Base-by-base conservation (phyloP, 2,888 invertebrate genomes). In the Calameuta pallipes region DNA sequence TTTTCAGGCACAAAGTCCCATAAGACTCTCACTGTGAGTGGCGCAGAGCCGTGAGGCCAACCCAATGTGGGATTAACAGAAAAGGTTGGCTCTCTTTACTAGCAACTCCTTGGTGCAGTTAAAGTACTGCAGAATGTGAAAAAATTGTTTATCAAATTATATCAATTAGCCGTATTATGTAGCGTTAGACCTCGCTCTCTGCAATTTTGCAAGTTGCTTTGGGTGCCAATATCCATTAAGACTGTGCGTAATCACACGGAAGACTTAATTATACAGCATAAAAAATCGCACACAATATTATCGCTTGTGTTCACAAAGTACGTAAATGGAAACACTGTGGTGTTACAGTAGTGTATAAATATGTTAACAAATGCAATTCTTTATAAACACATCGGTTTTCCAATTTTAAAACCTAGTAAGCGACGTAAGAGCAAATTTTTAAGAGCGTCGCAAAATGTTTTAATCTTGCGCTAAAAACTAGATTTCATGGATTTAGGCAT, bases 181-280 rank as follows among this genome's bases (percentile, higher is more conserved):
- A 41, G 15, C 15, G 15, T 41, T 41, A 41, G 15, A 41, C 15
- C 41, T 41, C 6, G 41, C 41, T 41, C 15, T 41, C 41, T 6
- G 15, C 41, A 15, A 41, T 75, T 82, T 76, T 41, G 34, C 77
- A 75, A 76, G 71, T 76, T 37, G n/a, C 30, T 73, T 69, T 30
- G 23, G 31, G 37, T 76, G 37, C 35, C n/a, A 11, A 76, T 36
- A 11, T 76, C 41, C 41, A 37, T 73, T 73, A 15, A 35, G 41
- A 56, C 69, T 76, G 74, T 75, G 69, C 75, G 70, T 75, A 76
- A 78, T 56, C 73, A 71, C 73, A 69, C 79, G 83, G 83, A 83
- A 83, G 83, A 83, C 83, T 70, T 30, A 70, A 75, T 80, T 70
- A 78, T 74, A 79, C 77, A 69, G 79, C 79, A 76, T 69, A 78